Evolutionary conservation across 2,797 vertebrate genomes (phyloP).

Genomic region (Cyclopterus lumpus): DNA sequence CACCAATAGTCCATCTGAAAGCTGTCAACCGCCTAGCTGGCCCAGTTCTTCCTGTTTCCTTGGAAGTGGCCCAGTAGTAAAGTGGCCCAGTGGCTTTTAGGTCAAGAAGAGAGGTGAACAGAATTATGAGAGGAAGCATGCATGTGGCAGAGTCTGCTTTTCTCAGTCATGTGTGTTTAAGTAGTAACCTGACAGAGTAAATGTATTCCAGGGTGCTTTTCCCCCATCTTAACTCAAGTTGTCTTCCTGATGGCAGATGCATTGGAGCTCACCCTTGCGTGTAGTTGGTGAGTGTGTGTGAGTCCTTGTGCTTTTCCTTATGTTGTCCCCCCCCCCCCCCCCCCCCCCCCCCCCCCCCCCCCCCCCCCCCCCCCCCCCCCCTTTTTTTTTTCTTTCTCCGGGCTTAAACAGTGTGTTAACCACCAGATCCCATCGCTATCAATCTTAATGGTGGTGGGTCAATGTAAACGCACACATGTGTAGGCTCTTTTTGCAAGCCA

Average conservation of each 20-base stretch:
- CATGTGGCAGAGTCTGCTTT: constrained; percentile 84
- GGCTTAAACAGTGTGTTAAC: constrained; percentile 83
- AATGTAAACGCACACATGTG: constrained; percentile 82
- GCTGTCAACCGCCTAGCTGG: constrained; percentile 69
- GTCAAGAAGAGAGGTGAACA: constrained; percentile 82
- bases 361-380: neutral
- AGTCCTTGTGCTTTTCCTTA: constrained; percentile 78
- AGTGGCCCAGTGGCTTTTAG: constrained; percentile 77
- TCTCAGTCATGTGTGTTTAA: constrained; percentile 80
- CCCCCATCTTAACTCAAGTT: constrained; percentile 75
- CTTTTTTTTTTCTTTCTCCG: constrained; percentile 55
- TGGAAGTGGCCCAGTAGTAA: constrained; percentile 75
- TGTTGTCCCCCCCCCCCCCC: constrained; percentile 56
- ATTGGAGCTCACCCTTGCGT: constrained; percentile 77
- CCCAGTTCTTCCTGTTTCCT: constrained; percentile 75
- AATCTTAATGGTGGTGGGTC: constrained; percentile 82
- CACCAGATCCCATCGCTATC: constrained; percentile 84
- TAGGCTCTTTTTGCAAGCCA: constrained; percentile 81
- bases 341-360: neutral
- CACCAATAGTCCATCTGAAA: constrained; percentile 76
- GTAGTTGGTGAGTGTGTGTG: constrained; percentile 80
- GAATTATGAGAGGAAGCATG: constrained; percentile 84
- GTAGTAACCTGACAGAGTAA: constrained; percentile 80
- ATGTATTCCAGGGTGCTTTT: constrained; percentile 74
- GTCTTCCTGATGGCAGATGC: constrained; percentile 80